Conservation (phyloP, 1,140 invertebrate genomes). For the Fopius arisanus region DNA sequence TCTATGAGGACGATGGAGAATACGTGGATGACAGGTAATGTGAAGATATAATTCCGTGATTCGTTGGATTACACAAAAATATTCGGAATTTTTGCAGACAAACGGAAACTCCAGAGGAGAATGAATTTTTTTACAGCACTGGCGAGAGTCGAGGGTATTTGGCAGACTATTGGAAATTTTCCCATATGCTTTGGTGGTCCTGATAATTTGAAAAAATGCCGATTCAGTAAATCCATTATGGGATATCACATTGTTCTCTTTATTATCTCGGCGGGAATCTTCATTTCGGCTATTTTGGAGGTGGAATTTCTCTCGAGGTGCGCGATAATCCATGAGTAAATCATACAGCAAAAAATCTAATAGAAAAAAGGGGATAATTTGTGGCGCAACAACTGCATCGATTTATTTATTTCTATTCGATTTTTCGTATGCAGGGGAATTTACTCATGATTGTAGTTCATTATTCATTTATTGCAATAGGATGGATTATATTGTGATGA, state of each 20-base stretch:
- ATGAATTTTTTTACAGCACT: neutral
- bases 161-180: neutral
- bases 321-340: neutral
- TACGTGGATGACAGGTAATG: constrained; percentile 15
- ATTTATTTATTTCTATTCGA: no score
- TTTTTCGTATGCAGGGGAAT: no score
- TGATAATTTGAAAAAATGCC: neutral
- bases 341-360: no score
- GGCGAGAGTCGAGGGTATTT: neutral
- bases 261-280: neutral
- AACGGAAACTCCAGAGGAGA: neutral
- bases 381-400: no score
- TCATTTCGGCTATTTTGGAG: neutral
- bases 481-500: neutral
- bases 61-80: neutral
- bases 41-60: neutral
- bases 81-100: neutral
- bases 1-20: neutral
- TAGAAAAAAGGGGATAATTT: no score
- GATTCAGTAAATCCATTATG: neutral
- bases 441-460: no score
- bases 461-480: neutral
- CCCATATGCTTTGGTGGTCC: neutral
- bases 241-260: neutral
- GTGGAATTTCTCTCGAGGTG: neutral